Evolutionary conservation across 37 sponge, comb jelly and placozoan genomes (phyloP).

Genomic region (Spongilla lacustris): DNA sequence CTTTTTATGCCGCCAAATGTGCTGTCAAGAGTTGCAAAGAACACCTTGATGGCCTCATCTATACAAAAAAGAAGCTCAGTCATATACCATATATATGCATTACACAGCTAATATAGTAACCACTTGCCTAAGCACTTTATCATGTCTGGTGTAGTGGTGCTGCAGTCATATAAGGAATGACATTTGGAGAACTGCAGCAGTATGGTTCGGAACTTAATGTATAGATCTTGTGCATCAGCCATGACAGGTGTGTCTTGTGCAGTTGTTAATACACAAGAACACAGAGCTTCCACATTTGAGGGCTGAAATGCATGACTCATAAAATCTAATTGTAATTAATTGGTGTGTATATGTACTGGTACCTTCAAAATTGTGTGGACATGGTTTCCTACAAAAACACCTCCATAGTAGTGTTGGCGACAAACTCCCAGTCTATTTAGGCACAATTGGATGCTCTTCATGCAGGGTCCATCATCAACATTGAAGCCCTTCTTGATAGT

Average conservation of each 20-base stretch:
- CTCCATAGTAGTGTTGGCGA: constrained; percentile 42
- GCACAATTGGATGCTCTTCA: neutral
- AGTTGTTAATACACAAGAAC: neutral
- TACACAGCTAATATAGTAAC: too few relatives aligned
- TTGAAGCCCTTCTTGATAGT: neutral
- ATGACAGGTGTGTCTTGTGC: neutral
- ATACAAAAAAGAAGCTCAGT: neutral
- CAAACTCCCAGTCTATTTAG: constrained; percentile 16
- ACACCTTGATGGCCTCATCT: constrained; percentile 20
- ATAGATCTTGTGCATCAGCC: neutral
- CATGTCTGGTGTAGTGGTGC: too few relatives aligned
- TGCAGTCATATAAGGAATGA: too few relatives aligned
- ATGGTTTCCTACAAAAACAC: constrained; percentile 54
- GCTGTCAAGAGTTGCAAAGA: constrained; percentile 14
- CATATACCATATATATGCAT: constrained; percentile 4
- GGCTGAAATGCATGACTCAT: constrained; percentile 1
- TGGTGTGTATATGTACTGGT: neutral
- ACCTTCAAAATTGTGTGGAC: constrained; percentile 53
- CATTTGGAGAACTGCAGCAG: neutral
- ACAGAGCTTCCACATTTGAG: neutral
- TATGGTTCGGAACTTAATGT: neutral
- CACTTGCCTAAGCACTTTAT: too few relatives aligned
- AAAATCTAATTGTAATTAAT: neutral
- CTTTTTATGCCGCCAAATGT: constrained; percentile 22
- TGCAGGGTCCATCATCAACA: constrained; percentile 22